Conservation (phyloP, 2,797 vertebrate genomes). For the Tragopan temminckii region DNA sequence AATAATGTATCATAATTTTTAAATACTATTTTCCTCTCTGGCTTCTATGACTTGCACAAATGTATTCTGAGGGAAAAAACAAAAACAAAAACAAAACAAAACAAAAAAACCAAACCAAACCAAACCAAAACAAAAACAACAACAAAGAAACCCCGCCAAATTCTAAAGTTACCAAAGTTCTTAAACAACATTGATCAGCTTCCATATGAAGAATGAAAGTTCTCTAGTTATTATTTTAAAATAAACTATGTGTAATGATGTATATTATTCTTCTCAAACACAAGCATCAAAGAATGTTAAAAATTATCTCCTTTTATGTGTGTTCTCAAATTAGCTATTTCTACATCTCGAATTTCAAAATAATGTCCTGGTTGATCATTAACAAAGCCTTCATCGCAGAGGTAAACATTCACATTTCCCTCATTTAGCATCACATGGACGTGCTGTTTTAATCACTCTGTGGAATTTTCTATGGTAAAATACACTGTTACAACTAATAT, state of each 20-base stretch:
- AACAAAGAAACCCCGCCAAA: too few relatives aligned
- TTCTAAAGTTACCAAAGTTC: not conserved
- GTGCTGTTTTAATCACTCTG: not conserved
- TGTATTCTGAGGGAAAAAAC: not conserved
- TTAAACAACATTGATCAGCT: not conserved
- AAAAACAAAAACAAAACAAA: too few relatives aligned
- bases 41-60: not conserved
- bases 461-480: not conserved
- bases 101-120: too few relatives aligned
- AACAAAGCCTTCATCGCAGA: not conserved
- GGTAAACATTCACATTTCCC: not conserved
- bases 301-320: accelerated
- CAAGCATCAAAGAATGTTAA: not conserved
- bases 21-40: not conserved
- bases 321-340: not conserved
- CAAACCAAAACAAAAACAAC: too few relatives aligned
- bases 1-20: not conserved
- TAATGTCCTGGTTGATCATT: not conserved
- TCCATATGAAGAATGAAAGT: not conserved
- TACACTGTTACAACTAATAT: not conserved
- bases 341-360: not conserved
- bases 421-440: not conserved
- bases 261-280: not conserved
- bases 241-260: not conserved
- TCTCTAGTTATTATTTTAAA: not conserved